Evolutionary conservation across 1,140 invertebrate genomes (phyloP).

Genomic region (Atta texana): DNA sequence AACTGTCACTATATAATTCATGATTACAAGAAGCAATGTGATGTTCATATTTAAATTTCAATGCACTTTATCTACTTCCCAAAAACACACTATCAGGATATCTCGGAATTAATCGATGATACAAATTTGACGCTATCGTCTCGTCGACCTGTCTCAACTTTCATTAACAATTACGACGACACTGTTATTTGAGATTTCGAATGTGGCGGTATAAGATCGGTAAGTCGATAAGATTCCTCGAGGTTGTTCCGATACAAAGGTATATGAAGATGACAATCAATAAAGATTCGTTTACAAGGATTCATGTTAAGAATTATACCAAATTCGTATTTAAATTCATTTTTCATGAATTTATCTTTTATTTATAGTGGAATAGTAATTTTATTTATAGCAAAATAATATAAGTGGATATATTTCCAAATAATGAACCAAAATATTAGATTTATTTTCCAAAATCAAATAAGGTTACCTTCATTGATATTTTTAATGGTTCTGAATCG

Average conservation of each 20-base stretch:
- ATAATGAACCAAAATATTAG: neutral
- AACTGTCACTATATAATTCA: constrained; percentile 31
- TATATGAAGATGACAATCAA: constrained; percentile 26
- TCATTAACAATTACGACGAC: constrained; percentile 66
- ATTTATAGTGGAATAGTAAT: no score
- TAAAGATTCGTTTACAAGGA: constrained; percentile 52
- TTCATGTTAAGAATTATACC: neutral
- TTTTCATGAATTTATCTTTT: no score
- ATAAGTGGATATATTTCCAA: constrained; percentile 22
- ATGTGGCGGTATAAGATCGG: neutral
- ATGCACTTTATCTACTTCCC: constrained; percentile 12
- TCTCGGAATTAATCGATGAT: constrained; percentile 41
- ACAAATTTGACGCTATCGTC: constrained; percentile 51
- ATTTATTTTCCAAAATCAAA: neutral
- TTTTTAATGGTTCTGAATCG: neutral
- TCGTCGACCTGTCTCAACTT: constrained; percentile 17
- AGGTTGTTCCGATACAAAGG: neutral
- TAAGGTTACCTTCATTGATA: neutral
- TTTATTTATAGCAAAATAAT: neutral
- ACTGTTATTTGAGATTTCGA: constrained; percentile 39
- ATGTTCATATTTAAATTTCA: constrained; percentile 30
- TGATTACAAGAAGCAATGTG: neutral
- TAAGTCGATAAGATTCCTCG: constrained; percentile 59
- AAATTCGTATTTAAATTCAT: no score
- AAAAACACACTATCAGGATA: constrained; percentile 15